phyloP scores from a whole-genome alignment of 2,797 vertebrate species.

The Cossypha heuglini region DNA sequence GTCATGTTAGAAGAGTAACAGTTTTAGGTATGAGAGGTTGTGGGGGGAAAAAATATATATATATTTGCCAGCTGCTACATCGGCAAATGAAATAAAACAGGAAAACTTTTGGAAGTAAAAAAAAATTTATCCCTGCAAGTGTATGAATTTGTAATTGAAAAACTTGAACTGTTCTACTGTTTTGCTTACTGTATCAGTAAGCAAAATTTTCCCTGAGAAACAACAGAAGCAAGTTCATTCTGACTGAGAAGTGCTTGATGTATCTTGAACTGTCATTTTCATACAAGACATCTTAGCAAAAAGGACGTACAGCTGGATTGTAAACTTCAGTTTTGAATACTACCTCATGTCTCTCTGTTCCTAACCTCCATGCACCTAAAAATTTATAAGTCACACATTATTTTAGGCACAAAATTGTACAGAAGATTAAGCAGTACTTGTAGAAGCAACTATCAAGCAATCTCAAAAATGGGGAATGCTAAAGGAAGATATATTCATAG shows the following conservation, averaged over 20 bases:
- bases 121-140: neutral
- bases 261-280: neutral
- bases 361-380: neutral
- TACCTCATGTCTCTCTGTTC: neutral
- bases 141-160: neutral
- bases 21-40: neutral
- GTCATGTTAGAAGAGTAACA: neutral
- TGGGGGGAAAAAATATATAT: neutral
- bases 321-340: neutral
- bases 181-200: neutral
- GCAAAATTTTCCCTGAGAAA: neutral
- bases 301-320: neutral
- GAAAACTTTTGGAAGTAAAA: neutral
- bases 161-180: neutral
- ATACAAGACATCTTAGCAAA: neutral
- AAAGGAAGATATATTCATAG: neutral
- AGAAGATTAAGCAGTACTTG: neutral
- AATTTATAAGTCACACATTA: neutral
- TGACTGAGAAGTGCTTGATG: neutral
- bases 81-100: neutral
- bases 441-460: neutral
- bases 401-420: neutral
- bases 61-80: neutral
- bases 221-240: neutral
- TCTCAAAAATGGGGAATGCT: neutral